Base-by-base conservation (phyloP, 2,888 invertebrate species). In the Vesta saturnalis region DNA sequence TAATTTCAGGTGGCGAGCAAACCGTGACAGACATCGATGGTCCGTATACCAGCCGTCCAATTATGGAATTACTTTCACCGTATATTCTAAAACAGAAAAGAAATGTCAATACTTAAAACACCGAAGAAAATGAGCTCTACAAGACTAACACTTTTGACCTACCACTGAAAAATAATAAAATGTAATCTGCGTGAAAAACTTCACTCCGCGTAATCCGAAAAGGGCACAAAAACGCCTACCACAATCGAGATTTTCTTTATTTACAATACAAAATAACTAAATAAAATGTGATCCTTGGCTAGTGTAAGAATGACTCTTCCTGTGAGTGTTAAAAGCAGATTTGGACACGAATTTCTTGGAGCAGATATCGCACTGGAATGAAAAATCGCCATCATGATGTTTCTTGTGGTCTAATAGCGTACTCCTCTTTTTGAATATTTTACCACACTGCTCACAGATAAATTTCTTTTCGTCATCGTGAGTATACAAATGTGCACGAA, bases 331-430 rank as follows among this genome's bases (percentile, higher is more conserved):
- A n/a, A 47, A 57, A 35, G 54, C 89, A 88, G 5, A 84, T 82
- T 1, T 85, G 83, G 71, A 89, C 88, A 1, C 82, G 2, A 88
- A 77, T 0, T 85, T 83, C 72, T 89, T 88, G 0, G 88, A 88
- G 66, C 89, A 89, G 2, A 86, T 80, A 64, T 89, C 88, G 68
- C 89, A 89, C 0, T 85, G 82, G 71, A 86, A 86, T 8, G 87
- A 81, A 59, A 83, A 82, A 70, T 87, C 87, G 4, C 88, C 87
- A 0, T 87, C 86, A 69, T 88, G 89, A 64, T 86, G 86, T 60
- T 87, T 78, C 35, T 82, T 83, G 73, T 88, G 88, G 1, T 85
- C 82, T 6, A 85, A 84, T 47, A 88, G 72, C 0, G 86, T 85
- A 69, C 85, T 85, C 66, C 85, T 84, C 69, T 88, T 85, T 47